Evolutionary conservation across 1,140 invertebrate genomes (phyloP), one percentile per base, ranked within the genome.

Genomic region (Drosophila virilis): DNA sequence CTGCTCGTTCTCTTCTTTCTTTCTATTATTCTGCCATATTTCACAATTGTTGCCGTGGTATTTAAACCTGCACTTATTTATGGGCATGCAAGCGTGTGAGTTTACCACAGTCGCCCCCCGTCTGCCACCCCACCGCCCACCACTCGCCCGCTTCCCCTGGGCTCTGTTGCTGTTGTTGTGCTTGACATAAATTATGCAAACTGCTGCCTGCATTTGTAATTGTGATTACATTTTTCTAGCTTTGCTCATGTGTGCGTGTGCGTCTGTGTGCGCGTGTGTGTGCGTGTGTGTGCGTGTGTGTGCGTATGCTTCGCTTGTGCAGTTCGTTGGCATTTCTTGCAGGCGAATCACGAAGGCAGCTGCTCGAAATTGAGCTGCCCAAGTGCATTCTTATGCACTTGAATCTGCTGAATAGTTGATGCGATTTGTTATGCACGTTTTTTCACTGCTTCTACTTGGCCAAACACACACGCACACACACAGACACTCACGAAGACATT

Each of bases 151-250:
- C 45, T 13, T 10, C 17, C 13, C n/a, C n/a, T 6, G 15, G n/a
- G 43, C 51, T 8, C 17, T 57, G 33, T 51, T 35, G 35, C 8
- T 46, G 77, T 62, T 80, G 80, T 89, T 78, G 66, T 88, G 85
- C 84, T 88, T 88, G 84, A 88, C 84, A 88, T 88, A 88, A 88
- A 88, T 88, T 88, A 88, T 88, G 84, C 84, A 88, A 89, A 88
- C 84, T 89, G 74, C 61, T 84, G 84, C 84, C 70, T 88, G 84
- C 84, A 88, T 88, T 84, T 88, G 85, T 88, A 78, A 88, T 88
- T 88, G 80, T 83, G 84, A 88, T 89, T 83, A 71, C 76, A 77
- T 74, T 77, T 77, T 82, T 78, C 48, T 74, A 61, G 64, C 64
- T 76, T 43, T 38, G 17, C 60, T 52, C 51, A 62, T 69, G 50